Base-by-base conservation (phyloP, 1,140 invertebrate genomes). In the Gonatopus flavifemur region DNA sequence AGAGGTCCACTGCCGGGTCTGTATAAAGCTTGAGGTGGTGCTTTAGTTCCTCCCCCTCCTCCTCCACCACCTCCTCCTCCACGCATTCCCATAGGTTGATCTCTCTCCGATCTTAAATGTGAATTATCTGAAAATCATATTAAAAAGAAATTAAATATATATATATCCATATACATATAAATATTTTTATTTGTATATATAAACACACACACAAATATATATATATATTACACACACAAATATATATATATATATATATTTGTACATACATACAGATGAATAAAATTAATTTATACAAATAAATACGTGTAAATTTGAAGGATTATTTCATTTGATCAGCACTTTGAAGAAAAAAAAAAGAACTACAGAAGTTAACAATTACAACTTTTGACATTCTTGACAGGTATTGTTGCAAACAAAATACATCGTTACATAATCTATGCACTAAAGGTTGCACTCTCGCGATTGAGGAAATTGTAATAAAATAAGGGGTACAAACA, bases 1-100 rank as follows among this genome's bases (percentile, higher is more conserved):
- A 84, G 67, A 30, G 82, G 81, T 45, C 84, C 84, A 72, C 82
- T 84, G 38, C 84, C 84, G 44, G 84, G 84, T 51, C 76, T 78
- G 49, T 86, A 86, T 24, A 84, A 75, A 66, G 77, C 71, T 64
- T 80, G 78, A 35, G 79, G 72, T 51, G 80, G 80, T 58, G 67
- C 63, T 52, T 67, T 64, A 21, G 59, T 65, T 43, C 67, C 67
- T 55, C 59, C 62, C n/a, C n/a, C n/a, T n/a, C n/a, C n/a, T n/a
- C n/a, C n/a, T n/a, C n/a, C n/a, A n/a, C n/a, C n/a, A 48, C 51
- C 55, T n/a, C n/a, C n/a, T n/a, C n/a, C n/a, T 24, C 70, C 67
- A 25, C 67, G 55, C 66, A 76, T 71, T 51, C 62, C 66, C 55
- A 57, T 52, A 47, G 52, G 61, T 62, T 46, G 69, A n/a, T 69